Evolutionary conservation across 2,888 invertebrate genomes (phyloP).

Genomic region (Patella caerulea): DNA sequence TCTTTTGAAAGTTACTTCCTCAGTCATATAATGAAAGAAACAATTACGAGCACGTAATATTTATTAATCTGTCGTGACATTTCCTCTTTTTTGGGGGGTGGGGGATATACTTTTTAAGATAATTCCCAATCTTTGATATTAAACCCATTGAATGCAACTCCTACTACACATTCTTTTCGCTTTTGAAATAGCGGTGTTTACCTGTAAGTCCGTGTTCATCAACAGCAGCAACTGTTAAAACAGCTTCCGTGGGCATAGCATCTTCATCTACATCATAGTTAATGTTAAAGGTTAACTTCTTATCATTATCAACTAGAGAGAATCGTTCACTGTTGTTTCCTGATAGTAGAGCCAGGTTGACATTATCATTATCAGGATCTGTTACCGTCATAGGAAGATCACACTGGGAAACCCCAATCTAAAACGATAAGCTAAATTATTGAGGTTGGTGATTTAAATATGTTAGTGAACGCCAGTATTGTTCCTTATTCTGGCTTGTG

Average conservation of each 20-base stretch:
- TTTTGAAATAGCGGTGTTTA: not conserved
- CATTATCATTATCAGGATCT: not conserved
- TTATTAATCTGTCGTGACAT: no score
- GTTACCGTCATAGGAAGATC: not conserved
- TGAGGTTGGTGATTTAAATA: no score
- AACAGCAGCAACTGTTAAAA: not conserved
- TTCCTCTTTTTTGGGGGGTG: no score
- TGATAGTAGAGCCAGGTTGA: not conserved
- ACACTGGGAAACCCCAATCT: not conserved
- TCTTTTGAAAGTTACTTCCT: no score
- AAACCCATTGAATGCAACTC: no score
- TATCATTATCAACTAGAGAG: not conserved
- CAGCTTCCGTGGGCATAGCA: not conserved
- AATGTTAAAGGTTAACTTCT: not conserved
- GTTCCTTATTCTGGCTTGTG: no score
- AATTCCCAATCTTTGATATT: no score
- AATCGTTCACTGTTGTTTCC: slow-evolving; percentile 1
- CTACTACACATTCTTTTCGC: no score
- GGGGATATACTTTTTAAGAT: no score
- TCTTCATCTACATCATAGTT: slow-evolving; percentile 4
- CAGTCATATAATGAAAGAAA: no score
- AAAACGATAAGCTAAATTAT: not conserved
- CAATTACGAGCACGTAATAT: no score
- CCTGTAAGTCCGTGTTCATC: slow-evolving; percentile 5
- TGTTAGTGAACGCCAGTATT: no score